Percentiles rank a stretch among this genome's conserved stretches.
Evolutionary conservation across 2,113 vertebrate species (phyloP).

Genomic region (Ptilorrhoa leucosticta): DNA sequence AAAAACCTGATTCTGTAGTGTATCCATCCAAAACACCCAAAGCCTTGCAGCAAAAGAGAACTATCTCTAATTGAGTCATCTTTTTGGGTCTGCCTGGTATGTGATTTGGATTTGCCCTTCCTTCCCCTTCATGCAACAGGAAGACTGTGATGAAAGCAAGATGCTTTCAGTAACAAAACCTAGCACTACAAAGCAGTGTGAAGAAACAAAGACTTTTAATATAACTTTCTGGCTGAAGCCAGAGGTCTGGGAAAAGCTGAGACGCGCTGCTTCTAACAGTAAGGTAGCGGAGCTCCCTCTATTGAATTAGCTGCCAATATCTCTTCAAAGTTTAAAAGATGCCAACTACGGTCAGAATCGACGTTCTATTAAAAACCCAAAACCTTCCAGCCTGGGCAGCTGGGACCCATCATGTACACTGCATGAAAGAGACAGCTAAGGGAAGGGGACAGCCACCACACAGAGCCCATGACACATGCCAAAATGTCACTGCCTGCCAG

Average conservation of each 20-base stretch:
- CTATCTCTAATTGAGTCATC: not conserved
- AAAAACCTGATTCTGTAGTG: not conserved
- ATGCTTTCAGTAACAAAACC: not conserved
- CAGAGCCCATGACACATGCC: not conserved
- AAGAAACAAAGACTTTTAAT: not conserved
- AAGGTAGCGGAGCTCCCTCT: conserved; percentile 63
- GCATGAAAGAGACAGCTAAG: accelerated
- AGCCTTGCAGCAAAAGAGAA: not conserved
- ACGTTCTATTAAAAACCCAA: not conserved
- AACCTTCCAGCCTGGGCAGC: not conserved
- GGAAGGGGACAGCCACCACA: not conserved
- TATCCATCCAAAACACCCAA: not conserved
- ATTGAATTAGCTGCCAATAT: conserved; percentile 57
- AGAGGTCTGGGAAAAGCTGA: conserved; percentile 19
- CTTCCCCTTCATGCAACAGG: not conserved
- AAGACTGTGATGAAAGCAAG: not conserved
- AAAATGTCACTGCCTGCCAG: not conserved
- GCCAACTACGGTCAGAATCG: not conserved
- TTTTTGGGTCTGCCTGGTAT: not conserved
- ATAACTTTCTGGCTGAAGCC: not conserved
- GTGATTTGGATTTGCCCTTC: not conserved
- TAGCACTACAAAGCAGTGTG: not conserved
- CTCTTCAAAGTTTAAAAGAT: not conserved
- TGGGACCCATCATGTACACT: not conserved
- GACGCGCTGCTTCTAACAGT: not conserved